These are phyloP conservation scores for Lepidocyrtoides sp. DNA, from an alignment of 2,888 invertebrate species.

Conservation along the genomic window DNA sequence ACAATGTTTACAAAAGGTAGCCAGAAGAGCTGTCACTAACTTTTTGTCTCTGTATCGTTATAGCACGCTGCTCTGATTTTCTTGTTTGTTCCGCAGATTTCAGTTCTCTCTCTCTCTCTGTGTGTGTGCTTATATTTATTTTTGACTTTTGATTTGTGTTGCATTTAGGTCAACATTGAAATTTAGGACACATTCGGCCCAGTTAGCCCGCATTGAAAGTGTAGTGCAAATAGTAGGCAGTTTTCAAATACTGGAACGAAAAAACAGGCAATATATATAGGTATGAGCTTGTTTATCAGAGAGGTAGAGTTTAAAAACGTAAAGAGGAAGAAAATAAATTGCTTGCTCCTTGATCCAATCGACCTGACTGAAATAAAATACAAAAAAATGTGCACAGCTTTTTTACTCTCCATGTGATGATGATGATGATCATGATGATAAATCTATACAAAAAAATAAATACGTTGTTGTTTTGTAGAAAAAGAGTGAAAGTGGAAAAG, in stretches of 20 bases:
- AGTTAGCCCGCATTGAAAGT: not conserved
- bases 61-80: not conserved
- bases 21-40: not conserved
- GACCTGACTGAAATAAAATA: constrained; percentile 7
- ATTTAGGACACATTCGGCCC: constrained; percentile 1
- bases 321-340: not conserved
- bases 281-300: constrained; percentile 18
- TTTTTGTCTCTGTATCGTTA: too few species aligned
- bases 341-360: not conserved
- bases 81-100: not conserved
- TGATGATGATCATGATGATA: not conserved
- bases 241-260: not conserved
- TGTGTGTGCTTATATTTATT: not conserved
- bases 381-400: not conserved
- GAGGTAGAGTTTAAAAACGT: not conserved
- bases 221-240: too few species aligned
- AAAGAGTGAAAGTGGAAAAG: not conserved
- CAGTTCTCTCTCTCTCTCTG: too few species aligned
- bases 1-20: too few species aligned
- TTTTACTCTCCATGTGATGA: too few species aligned
- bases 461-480: not conserved
- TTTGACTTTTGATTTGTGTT: not conserved
- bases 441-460: constrained; percentile 20
- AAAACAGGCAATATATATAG: too few species aligned
- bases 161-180: constrained; percentile 22